Base-by-base conservation (phyloP, 2,797 vertebrate genomes). In the Acrossocheilus fasciatus region DNA sequence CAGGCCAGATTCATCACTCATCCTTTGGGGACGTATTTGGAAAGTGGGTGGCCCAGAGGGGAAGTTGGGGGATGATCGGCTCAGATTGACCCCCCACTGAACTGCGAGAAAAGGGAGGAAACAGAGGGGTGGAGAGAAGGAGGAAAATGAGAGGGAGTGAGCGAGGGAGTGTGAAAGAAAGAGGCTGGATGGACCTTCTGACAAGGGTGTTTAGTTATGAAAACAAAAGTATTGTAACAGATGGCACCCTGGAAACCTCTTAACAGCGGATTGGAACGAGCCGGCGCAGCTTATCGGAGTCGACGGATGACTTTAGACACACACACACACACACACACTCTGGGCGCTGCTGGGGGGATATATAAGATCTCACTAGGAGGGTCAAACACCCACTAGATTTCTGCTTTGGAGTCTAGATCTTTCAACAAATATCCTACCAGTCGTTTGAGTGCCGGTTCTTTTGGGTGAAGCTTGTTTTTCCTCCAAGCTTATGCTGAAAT, bases 211-310 rank as follows among this genome's bases (percentile, higher is more conserved):
- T 89, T 85, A 92, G 91, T 95, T 94, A 94, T 94, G 88, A 93
- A 94, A 95, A 95, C 93, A 95, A 91, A 91, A 93, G 93, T 92
- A 90, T 91, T 92, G 92, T 85, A 94, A 93, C 94, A 95, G 94
- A 93, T 92, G 92, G 92, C 92, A 95, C 94, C 92, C 92, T 94
- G 93, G 94, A 95, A 94, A 95, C 94, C 86, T 85, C 82, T 84
- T 83, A 90, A 90, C 83, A 59, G 90, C 69, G 82, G 85, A 82
- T 88, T 81, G 86, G 87, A 90, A 89, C 54, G 76, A 87, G 82
- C 85, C 62, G 74, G 76, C 86, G 87, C 89, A 92, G 91, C 93
- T 93, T 91, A 92, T 94, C 93, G 91, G 91, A 90, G 82, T 88
- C 70, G 76, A 52, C 26, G 62, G 59, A 81, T 88, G 41, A 82